Conservation (phyloP, 2,113 vertebrate species). For the Hyperopisus bebe region DNA sequence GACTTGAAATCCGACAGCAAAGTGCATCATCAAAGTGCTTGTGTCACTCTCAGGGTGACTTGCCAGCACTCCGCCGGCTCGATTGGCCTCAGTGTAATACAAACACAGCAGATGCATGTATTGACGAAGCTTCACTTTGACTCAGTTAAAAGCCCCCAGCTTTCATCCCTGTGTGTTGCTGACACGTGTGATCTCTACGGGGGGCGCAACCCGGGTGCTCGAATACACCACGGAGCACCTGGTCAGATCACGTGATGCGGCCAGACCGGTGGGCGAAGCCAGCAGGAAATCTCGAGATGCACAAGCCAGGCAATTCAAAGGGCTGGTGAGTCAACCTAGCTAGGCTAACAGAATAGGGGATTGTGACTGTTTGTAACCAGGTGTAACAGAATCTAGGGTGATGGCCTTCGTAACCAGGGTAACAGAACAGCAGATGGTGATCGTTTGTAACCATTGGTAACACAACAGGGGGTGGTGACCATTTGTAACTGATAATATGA, state of each 20-base stretch:
- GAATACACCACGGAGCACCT: not conserved
- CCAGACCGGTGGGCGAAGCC: not conserved
- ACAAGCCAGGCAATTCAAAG: not conserved
- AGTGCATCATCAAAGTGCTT: slow-evolving; percentile 15
- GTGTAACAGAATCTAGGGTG: not conserved
- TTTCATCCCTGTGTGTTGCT: not conserved
- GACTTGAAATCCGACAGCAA: not conserved
- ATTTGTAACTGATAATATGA: not conserved
- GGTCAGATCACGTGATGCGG: not conserved
- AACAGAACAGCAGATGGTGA: not conserved
- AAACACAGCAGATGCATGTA: not conserved
- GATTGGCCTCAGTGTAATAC: not conserved
- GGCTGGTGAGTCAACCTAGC: not conserved
- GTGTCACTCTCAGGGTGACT: not conserved
- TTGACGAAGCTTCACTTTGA: slow-evolving; percentile 1
- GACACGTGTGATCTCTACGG: not conserved
- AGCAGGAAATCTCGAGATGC: not conserved
- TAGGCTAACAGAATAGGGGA: not conserved
- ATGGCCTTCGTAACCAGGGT: not conserved
- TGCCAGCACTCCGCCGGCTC: not conserved
- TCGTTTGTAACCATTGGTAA: not conserved
- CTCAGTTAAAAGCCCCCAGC: slow-evolving; percentile 4
- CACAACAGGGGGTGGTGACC: not conserved
- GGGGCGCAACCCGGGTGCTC: not conserved
- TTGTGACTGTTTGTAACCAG: not conserved